These are phyloP conservation scores for Odontomyia ornata DNA, from an alignment of 2,888 invertebrate species.

Conservation along the genomic window DNA sequence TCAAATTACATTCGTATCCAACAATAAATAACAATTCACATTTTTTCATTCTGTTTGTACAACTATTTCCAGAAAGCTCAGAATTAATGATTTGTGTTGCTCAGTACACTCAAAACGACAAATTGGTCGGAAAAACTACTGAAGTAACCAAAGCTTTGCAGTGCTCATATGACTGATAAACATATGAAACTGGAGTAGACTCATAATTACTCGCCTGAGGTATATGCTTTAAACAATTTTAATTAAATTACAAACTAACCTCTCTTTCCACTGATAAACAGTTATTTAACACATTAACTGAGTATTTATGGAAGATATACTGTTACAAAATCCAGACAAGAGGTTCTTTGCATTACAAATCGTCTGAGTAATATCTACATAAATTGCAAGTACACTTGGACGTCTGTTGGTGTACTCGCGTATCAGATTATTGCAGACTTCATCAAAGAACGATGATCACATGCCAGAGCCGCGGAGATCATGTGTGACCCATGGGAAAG, in stretches of 20 bases:
- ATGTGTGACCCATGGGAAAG: neutral
- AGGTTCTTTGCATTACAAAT: neutral
- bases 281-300: neutral
- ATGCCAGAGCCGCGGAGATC: slow-evolving; percentile 13
- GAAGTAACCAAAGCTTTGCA: no score
- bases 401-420: neutral
- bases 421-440: no score
- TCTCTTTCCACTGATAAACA: neutral
- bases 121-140: no score
- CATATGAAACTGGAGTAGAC: neutral
- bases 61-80: no score
- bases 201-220: neutral
- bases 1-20: no score
- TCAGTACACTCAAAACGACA: no score
- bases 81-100: no score
- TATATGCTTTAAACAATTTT: neutral
- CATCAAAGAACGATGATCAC: neutral
- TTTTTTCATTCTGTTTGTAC: no score
- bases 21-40: no score
- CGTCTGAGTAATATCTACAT: neutral
- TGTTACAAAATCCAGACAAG: neutral
- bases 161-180: neutral
- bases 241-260: neutral
- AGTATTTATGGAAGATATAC: neutral
- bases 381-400: neutral